Base-by-base conservation (phyloP, 1,140 invertebrate genomes). In the Cyclargus thomasi region DNA sequence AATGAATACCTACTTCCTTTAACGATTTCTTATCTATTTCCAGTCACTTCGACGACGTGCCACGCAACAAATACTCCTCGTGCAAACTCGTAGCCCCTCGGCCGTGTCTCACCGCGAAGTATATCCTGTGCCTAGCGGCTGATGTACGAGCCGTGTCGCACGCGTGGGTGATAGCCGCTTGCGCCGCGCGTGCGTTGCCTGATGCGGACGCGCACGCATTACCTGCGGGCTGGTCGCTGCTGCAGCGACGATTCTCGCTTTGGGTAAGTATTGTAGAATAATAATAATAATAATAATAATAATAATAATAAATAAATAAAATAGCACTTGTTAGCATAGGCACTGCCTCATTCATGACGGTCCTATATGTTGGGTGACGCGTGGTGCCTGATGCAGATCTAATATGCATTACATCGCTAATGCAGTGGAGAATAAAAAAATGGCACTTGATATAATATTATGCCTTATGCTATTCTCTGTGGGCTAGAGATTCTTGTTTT, bases 61-160 rank as follows among this genome's bases (percentile, higher is more conserved):
- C 93, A 8, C 78, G 88, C 68, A 85, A 80, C 29, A 92, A 93
- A 14, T 93, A 93, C 65, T 68, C 76, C 0, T 85, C 84, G 1
- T 92, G 91, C 47, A 91, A 89, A 64, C 77, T 93, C 2, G 92
- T 94, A 21, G 91, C 93, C 0, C 92, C 93, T 0, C 80, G 92
- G 36, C 93, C 93, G 0, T 93, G 92, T 67, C 82, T 89, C n/a
- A 93, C 93, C 1, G 91, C 90, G 1, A 94, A 93, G 67, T 92
- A 91, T 71, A 85, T 94, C 36, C 85, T 92, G 29, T 93, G 92
- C 68, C 72, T 94, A 2, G 92, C 92, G 0, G 91, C 91, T 2
- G 91, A 92, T 18, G 91, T 94, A 2, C 73, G 78, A 2, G 80
- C 90, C 0, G 76, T 92, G 11, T 90, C 87, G 70, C 92, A 93